phyloP scores from a whole-genome alignment of 2,113 vertebrate genomes.

The Pelobates fuscus region DNA sequence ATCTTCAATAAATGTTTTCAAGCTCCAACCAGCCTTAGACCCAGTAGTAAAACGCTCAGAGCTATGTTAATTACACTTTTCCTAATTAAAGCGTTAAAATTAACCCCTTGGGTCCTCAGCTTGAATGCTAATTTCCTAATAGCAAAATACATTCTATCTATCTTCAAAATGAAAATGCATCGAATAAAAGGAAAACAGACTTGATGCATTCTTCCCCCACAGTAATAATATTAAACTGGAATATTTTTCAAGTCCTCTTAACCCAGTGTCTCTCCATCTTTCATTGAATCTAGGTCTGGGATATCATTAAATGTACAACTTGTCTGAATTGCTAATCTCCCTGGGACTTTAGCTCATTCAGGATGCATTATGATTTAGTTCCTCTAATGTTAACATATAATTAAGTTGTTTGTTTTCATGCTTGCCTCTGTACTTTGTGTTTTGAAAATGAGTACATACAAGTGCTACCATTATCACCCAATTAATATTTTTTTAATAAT shows the following conservation, averaged over 20 bases:
- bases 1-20: no score
- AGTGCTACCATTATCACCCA: constrained; percentile 27
- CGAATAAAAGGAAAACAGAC: background rate
- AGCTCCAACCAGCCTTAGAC: no score
- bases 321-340: background rate
- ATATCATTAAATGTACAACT: no score
- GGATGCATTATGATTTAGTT: background rate
- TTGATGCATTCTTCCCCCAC: no score
- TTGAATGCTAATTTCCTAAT: background rate
- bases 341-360: background rate
- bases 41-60: background rate
- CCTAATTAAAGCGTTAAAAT: background rate
- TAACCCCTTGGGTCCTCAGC: background rate
- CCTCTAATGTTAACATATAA: constrained; percentile 11
- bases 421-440: constrained; percentile 19
- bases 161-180: background rate
- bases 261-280: no score
- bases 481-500: no score
- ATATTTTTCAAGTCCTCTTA: no score
- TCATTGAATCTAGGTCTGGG: no score
- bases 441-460: constrained; percentile 21
- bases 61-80: background rate
- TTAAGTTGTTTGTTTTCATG: constrained; percentile 28
- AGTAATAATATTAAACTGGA: no score
- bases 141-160: background rate